Conservation (phyloP, 2,113 vertebrate species). For the Marcusenius ussheri region DNA sequence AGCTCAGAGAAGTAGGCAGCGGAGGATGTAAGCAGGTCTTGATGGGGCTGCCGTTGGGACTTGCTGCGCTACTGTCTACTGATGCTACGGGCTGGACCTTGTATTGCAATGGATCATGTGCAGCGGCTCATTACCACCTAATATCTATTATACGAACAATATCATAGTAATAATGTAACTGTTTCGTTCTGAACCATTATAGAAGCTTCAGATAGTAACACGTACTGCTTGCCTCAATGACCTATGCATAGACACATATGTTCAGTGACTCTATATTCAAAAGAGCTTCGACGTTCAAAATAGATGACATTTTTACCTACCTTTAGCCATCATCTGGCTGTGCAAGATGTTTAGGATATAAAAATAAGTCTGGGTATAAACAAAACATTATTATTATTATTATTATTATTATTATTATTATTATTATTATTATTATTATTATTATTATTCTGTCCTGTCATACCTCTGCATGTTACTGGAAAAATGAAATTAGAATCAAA, state of each 20-base stretch:
- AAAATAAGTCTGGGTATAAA: neutral
- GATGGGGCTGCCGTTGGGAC: constrained; percentile 50
- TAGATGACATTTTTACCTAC: neutral
- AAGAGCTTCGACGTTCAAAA: neutral
- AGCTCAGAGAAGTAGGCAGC: constrained; percentile 33
- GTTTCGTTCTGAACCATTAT: neutral
- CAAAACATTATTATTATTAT: neutral
- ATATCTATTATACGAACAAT: neutral
- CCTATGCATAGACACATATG: neutral
- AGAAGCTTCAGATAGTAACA: neutral
- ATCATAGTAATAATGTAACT: neutral
- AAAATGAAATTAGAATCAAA: neutral
- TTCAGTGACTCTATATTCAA: neutral
- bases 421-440: neutral
- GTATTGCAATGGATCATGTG: neutral
- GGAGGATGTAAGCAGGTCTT: constrained; percentile 57
- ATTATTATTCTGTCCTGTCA: neutral
- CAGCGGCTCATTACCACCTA: neutral
- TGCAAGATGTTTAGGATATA: neutral
- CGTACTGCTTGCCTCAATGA: neutral
- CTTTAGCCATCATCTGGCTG: neutral
- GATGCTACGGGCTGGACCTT: constrained; percentile 33
- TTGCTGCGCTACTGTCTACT: constrained; percentile 59
- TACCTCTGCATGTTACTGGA: neutral
- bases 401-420: neutral